These are phyloP conservation scores for Clarias batrachus DNA, from an alignment of 2,113 vertebrate species.

Conservation along the genomic window DNA sequence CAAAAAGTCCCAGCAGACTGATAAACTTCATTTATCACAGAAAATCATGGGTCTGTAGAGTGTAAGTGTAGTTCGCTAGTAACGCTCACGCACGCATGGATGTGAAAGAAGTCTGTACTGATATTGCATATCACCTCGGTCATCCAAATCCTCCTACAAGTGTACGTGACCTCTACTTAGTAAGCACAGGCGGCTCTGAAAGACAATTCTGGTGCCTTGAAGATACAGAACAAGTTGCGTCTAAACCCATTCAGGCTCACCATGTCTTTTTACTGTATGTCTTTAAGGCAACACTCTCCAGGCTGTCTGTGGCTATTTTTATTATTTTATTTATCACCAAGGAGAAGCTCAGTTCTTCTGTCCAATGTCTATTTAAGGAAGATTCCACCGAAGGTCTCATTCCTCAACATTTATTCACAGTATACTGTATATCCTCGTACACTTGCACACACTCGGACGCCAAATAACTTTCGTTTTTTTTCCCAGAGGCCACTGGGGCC, in stretches of 20 bases:
- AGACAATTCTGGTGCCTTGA: neutral
- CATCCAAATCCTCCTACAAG: neutral
- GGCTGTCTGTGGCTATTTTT: neutral
- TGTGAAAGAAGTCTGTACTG: neutral
- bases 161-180: neutral
- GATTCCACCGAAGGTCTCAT: neutral
- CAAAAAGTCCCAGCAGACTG: conserved; percentile 38
- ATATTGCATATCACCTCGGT: neutral
- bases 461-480: conserved; percentile 39
- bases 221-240: neutral
- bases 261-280: neutral
- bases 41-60: conserved; percentile 34
- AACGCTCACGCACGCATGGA: neutral
- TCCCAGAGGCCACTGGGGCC: conserved; percentile 48
- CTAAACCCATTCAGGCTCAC: neutral
- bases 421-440: neutral
- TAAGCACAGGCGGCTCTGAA: neutral
- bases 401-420: neutral
- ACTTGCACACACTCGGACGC: neutral
- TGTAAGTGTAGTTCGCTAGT: conserved; percentile 36
- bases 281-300: neutral
- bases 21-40: conserved; percentile 49
- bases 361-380: neutral
- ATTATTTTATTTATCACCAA: neutral
- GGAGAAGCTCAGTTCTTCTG: neutral